Evolutionary conservation across 2,113 vertebrate genomes (phyloP).

Genomic region (Meriones unguiculatus): DNA sequence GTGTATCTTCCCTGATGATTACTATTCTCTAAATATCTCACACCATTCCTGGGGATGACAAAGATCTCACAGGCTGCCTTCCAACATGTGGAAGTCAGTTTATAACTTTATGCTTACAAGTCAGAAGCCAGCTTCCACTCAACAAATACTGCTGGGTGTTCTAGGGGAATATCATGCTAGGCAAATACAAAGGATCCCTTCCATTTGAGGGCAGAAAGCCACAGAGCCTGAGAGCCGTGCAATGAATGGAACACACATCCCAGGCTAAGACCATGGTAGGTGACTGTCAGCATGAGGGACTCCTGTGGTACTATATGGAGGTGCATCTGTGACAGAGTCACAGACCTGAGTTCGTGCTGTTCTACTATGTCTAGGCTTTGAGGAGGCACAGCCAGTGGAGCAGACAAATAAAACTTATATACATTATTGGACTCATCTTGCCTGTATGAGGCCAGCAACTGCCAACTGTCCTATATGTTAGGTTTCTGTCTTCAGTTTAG

Average conservation of each 20-base stretch:
- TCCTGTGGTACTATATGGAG: background rate
- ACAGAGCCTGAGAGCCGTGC: rapidly evolving
- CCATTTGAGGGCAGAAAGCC: rapidly evolving
- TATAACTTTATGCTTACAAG: background rate
- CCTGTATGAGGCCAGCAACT: rapidly evolving
- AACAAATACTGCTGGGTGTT: rapidly evolving
- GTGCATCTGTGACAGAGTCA: rapidly evolving
- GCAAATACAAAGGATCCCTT: no score
- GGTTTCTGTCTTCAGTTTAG: background rate
- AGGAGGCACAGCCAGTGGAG: rapidly evolving
- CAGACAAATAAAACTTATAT: background rate
- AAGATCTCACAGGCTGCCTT: background rate
- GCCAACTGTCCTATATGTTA: background rate
- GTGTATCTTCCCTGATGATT: background rate
- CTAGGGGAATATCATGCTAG: rapidly evolving
- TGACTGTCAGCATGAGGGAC: rapidly evolving
- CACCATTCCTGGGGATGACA: background rate
- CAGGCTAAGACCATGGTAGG: rapidly evolving
- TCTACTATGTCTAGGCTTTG: background rate
- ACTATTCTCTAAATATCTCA: background rate
- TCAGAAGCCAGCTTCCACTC: background rate
- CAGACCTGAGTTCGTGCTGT: background rate
- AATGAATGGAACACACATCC: rapidly evolving
- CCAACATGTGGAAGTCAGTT: background rate
- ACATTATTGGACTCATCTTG: background rate